Conservation (phyloP, 2,888 invertebrate genomes). For the Cyclophora punctaria region DNA sequence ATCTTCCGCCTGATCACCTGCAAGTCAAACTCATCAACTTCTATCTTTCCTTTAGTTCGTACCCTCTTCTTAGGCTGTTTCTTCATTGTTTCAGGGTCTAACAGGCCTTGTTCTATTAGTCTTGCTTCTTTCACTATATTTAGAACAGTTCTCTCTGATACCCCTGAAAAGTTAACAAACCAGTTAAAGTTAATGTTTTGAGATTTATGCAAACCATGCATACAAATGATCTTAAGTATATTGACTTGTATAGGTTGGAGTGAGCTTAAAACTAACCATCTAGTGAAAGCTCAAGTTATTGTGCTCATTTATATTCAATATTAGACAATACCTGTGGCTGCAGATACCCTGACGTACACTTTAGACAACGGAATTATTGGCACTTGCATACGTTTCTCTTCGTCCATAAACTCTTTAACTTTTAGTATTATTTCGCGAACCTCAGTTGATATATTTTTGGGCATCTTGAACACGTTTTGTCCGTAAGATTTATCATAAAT, state of each 20-base stretch:
- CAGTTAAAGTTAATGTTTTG: too few species aligned
- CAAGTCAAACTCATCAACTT: constrained; percentile 62
- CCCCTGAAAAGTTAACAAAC: constrained; percentile 37
- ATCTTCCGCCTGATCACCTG: constrained; percentile 63
- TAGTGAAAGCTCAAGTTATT: not conserved
- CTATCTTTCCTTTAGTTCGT: constrained; percentile 63
- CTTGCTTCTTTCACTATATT: constrained; percentile 65
- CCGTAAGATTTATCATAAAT: too few species aligned
- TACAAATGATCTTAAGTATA: too few species aligned
- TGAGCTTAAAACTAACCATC: too few species aligned
- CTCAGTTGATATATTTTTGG: constrained; percentile 65
- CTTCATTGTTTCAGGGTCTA: constrained; percentile 62
- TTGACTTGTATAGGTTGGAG: too few species aligned
- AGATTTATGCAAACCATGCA: too few species aligned
- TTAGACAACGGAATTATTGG: constrained; percentile 67
- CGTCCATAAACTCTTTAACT: constrained; percentile 69
- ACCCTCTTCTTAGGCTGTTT: constrained; percentile 61
- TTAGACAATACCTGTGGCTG: constrained; percentile 53
- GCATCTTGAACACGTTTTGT: constrained; percentile 38
- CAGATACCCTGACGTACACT: constrained; percentile 63
- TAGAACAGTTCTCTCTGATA: constrained; percentile 61
- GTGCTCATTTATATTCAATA: not conserved
- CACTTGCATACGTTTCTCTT: constrained; percentile 68
- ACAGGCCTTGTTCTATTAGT: constrained; percentile 60
- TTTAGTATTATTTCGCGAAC: constrained; percentile 67